Percentiles rank a stretch among this genome's conserved stretches.
Conservation (phyloP, 2,113 vertebrate species). For the Nycticebus coucang region DNA sequence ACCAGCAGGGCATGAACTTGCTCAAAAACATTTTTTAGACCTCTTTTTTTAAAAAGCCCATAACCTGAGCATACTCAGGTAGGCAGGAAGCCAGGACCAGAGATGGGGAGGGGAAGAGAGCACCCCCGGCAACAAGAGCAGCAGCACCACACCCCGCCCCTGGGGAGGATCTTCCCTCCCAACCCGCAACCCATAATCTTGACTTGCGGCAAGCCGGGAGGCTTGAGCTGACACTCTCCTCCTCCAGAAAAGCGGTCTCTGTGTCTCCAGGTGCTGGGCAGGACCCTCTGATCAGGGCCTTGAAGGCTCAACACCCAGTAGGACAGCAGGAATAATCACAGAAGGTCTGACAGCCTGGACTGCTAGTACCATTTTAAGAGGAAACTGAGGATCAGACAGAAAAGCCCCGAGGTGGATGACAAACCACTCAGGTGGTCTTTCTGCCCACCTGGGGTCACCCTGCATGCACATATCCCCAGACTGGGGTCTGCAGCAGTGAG, state of each 20-base stretch:
- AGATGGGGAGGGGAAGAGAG: background rate
- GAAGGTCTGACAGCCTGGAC: background rate
- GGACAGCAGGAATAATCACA: background rate
- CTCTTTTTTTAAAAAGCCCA: background rate
- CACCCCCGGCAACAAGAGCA: background rate
- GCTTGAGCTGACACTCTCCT: background rate
- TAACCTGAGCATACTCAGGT: background rate
- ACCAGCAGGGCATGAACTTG: background rate
- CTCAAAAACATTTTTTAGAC: background rate
- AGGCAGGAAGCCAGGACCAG: background rate
- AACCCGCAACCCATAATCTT: background rate
- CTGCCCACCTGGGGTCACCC: background rate
- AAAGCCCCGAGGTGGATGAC: background rate
- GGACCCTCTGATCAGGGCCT: background rate
- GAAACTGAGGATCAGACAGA: slow-evolving; percentile 1
- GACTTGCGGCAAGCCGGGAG: background rate
- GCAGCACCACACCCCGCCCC: background rate
- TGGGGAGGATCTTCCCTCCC: background rate
- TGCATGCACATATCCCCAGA: background rate
- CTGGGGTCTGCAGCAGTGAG: background rate
- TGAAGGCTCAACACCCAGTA: background rate
- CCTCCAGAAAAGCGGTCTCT: background rate
- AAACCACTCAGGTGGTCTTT: background rate
- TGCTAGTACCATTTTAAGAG: background rate
- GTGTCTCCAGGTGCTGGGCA: background rate